Conservation (phyloP, 2,113 vertebrate species). For the cattle (Bos taurus) region ARS-UCD2.0 NC_037348.1:47792001-47792500, state of each 20-base stretch:
- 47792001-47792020: not conserved
- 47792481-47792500: not conserved
- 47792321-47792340: not conserved
- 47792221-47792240: not conserved
- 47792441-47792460: not conserved
- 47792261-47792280: fast-evolving
- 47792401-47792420: fast-evolving
- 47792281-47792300: not conserved
- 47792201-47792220: fast-evolving
- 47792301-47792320: not conserved
- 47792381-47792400: fast-evolving
- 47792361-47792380: not conserved
- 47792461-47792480: not conserved
- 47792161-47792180: not conserved
- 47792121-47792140: fast-evolving
- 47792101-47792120: not conserved
- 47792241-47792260: fast-evolving
- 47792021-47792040: not conserved
- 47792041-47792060: fast-evolving
- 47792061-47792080: fast-evolving
- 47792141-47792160: fast-evolving
- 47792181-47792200: not conserved
- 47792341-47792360: not conserved
- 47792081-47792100: not conserved
- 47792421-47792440: not conserved